A percentile compares a stretch with the other conserved stretches of the same genome.
These are phyloP conservation scores for Cylloceria caligata DNA, from an alignment of 2,888 invertebrate genomes.

Conservation along the genomic window DNA sequence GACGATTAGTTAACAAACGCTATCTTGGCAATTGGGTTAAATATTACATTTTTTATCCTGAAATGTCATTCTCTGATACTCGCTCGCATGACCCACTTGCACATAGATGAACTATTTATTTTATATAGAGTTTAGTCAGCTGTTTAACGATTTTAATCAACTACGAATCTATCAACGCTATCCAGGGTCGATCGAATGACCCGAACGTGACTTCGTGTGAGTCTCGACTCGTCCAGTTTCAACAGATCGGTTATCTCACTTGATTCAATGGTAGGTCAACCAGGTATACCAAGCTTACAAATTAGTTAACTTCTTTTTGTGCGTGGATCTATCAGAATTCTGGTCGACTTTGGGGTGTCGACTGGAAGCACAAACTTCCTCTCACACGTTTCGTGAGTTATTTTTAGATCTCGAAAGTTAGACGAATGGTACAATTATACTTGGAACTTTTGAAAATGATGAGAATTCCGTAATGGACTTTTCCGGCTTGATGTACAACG, in stretches of 20 bases:
- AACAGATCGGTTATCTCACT: conserved; percentile 27
- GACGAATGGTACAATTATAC: background rate
- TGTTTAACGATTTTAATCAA: conserved; percentile 20
- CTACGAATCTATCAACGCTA: conserved; percentile 22
- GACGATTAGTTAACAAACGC: background rate
- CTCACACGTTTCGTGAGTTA: background rate
- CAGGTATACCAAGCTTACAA: conserved; percentile 4
- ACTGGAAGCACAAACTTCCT: background rate
- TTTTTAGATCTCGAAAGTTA: background rate
- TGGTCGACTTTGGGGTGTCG: background rate
- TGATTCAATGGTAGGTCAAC: conserved; percentile 3
- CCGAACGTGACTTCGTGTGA: conserved; percentile 4
- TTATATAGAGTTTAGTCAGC: background rate
- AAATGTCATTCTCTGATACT: background rate
- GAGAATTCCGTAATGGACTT: conserved; percentile 55
- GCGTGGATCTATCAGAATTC: background rate
- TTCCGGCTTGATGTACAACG: conserved; percentile 42
- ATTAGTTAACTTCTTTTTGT: conserved; percentile 1
- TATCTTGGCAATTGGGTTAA: too few species aligned
- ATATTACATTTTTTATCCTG: too few species aligned
- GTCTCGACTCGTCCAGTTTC: conserved; percentile 25
- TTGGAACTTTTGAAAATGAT: conserved; percentile 47
- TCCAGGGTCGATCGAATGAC: conserved; percentile 25
- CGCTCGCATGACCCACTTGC: conserved; percentile 9
- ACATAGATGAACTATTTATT: background rate